phyloP scores from a whole-genome alignment of 1,140 invertebrate species.

The Triops cancriformis region DNA sequence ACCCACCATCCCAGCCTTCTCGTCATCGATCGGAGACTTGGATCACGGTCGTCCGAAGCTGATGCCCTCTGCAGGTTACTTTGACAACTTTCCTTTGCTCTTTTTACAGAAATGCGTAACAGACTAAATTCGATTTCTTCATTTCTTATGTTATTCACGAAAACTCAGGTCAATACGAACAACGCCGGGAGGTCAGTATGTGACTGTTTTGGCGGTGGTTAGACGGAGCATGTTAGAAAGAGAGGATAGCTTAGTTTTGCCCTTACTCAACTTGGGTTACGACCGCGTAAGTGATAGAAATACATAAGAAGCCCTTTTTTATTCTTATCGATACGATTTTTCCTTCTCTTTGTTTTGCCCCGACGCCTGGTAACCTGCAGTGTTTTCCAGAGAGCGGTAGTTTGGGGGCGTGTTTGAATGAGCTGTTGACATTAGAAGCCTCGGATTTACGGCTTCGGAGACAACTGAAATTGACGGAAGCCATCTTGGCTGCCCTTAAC shows the following conservation, averaged over 20 bases:
- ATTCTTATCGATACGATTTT: neutral
- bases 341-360: neutral
- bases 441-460: conserved; percentile 51
- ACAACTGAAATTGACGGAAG: conserved; percentile 53
- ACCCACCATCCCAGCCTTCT: conserved; percentile 22
- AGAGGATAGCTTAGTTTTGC: conserved; percentile 23
- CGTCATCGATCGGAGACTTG: conserved; percentile 26
- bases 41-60: conserved; percentile 19
- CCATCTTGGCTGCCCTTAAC: conserved; percentile 75
- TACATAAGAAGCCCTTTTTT: neutral
- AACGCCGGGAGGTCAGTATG: conserved; percentile 25
- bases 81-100: neutral
- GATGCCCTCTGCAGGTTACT: conserved; percentile 26
- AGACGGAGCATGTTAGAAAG: conserved; percentile 29
- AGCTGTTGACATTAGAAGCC: conserved; percentile 59
- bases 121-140: neutral
- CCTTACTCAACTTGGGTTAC: conserved; percentile 26
- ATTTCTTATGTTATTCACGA: neutral
- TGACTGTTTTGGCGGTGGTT: conserved; percentile 30
- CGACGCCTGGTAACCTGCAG: conserved; percentile 41
- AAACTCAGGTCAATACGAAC: conserved; percentile 24
- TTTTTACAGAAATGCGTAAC: neutral
- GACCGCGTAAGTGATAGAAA: conserved; percentile 24
- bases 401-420: conserved; percentile 57
- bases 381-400: conserved; percentile 61